These are phyloP conservation scores for Caenorhabditis briggsae DNA, from an alignment of 1,140 invertebrate species.

Conservation along the genomic window DNA sequence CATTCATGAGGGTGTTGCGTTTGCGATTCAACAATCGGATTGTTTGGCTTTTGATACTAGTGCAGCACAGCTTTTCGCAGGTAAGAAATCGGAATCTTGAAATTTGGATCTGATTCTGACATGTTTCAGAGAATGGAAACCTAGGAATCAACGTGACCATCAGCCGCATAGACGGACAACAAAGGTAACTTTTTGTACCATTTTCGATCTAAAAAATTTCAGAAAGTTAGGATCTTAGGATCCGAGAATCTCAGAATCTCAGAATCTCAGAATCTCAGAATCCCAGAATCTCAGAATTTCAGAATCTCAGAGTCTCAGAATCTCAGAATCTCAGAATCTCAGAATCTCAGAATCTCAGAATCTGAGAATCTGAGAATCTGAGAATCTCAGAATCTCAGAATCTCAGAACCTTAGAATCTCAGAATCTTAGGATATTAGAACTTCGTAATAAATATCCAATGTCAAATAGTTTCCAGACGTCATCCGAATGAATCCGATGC, in stretches of 20 bases:
- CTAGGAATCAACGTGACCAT: slow-evolving; percentile 99
- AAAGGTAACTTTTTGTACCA: not conserved
- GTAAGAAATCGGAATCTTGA: not conserved
- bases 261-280: too few relatives aligned
- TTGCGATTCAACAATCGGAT: slow-evolving; percentile 97
- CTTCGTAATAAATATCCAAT: not conserved
- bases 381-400: too few relatives aligned
- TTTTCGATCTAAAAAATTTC: not conserved
- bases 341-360: too few relatives aligned
- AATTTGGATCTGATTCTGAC: not conserved
- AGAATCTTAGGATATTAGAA: too few relatives aligned
- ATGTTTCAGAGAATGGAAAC: slow-evolving; percentile 89
- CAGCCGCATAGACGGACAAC: slow-evolving; percentile 12
- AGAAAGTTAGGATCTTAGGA: too few relatives aligned
- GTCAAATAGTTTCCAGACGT: not conserved
- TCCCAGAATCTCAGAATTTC: too few relatives aligned
- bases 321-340: too few relatives aligned
- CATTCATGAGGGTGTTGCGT: slow-evolving; percentile 97
- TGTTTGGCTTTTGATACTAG: slow-evolving; percentile 98
- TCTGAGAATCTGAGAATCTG: too few relatives aligned
- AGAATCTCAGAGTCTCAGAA: too few relatives aligned
- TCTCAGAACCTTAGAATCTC: too few relatives aligned
- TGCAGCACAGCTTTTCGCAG: slow-evolving; percentile 95
- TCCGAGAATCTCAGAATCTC: too few relatives aligned
- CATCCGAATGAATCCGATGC: not conserved